Evolutionary conservation across 1,140 invertebrate genomes (phyloP), one percentile per base, ranked within the genome.

Genomic region (Hestina assimilis): DNA sequence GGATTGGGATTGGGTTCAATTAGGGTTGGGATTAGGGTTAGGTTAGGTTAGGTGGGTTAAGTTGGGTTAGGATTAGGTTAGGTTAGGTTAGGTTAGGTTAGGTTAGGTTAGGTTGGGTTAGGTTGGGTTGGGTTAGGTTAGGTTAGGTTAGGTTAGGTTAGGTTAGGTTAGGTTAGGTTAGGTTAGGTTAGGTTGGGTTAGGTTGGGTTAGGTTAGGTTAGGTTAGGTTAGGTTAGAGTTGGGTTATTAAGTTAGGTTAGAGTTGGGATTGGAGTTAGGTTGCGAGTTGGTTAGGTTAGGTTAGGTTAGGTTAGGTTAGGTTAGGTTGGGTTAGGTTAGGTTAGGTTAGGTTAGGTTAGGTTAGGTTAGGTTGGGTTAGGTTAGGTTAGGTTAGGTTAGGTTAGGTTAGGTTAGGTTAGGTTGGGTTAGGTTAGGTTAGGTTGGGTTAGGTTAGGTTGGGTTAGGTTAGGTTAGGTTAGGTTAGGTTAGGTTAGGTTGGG

Each of bases 1-100:
- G n/a, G n/a, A n/a, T n/a, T n/a, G n/a, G n/a, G n/a, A n/a, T 35
- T 35, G 11, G 31, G 31, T 35, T 51, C 35, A 31, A 31, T 51
- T 51, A 51, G 47, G 31, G 4, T n/a, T n/a, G n/a, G n/a, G n/a
- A n/a, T n/a, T n/a, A n/a, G n/a, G n/a, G n/a, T n/a, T n/a, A n/a
- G n/a, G n/a, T n/a, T n/a, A n/a, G n/a, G n/a, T n/a, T n/a, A n/a
- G n/a, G n/a, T n/a, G n/a, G n/a, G n/a, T n/a, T n/a, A n/a, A n/a
- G n/a, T n/a, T n/a, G n/a, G n/a, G n/a, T n/a, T n/a, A n/a, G n/a
- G n/a, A n/a, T n/a, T 35, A 35, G 31, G 31, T 35, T 35, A 35
- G 31, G 31, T 35, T 35, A 35, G 31, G 31, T 35, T 35, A 35
- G 31, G 31, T 35, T 35, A 35, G 31, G 31, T 35, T 35, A 35